Evolutionary conservation across 2,888 invertebrate genomes (phyloP), one percentile per base, ranked within the genome.

Genomic region (Stenodera caucasica): DNA sequence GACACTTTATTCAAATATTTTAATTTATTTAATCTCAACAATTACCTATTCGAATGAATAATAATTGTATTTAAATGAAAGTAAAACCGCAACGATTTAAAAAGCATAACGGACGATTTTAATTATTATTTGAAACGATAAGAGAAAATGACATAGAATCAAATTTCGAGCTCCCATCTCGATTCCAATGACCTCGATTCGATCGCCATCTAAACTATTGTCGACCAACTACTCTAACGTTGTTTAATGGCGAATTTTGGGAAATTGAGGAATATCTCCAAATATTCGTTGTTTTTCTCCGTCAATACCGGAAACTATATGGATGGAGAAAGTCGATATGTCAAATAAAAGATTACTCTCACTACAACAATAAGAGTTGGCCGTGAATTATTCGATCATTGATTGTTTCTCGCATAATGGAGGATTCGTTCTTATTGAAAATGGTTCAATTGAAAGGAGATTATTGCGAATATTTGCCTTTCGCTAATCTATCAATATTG

Each of bases 231-330:
- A 33, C n/a, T 8, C 15, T 8, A 15, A 37, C 15, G n/a, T n/a
- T n/a, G n/a, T n/a, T n/a, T n/a, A n/a, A n/a, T n/a, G n/a, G n/a
- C n/a, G 8, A 15, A n/a, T 26, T 26, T 4, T 5, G 26, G 15
- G 2, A 37, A 15, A 37, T 37, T 37, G 3, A n/a, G 4, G n/a
- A 15, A 37, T 15, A 0, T 35, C 7, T 37, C 8, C 37, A 37
- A 37, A 37, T 4, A 14, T 8, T 15, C 15, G 15, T 6, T 37
- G 37, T 37, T 45, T 23, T 23, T 23, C 23, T 12, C 23, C n/a
- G n/a, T 45, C 45, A 45, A 23, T 23, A 23, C 21, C 21, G 45
- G 45, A 45, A 45, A 45, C 45, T n/a, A 23, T 23, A 45, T n/a
- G 12, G 21, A 45, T 23, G 23, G 45, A 23, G 45, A 45, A 45